A percentile compares a stretch with the other conserved stretches of the same genome.
These are phyloP conservation scores for Neotragus pygmaeus DNA, from an alignment of 2,113 vertebrate genomes.

Conservation along the genomic window DNA sequence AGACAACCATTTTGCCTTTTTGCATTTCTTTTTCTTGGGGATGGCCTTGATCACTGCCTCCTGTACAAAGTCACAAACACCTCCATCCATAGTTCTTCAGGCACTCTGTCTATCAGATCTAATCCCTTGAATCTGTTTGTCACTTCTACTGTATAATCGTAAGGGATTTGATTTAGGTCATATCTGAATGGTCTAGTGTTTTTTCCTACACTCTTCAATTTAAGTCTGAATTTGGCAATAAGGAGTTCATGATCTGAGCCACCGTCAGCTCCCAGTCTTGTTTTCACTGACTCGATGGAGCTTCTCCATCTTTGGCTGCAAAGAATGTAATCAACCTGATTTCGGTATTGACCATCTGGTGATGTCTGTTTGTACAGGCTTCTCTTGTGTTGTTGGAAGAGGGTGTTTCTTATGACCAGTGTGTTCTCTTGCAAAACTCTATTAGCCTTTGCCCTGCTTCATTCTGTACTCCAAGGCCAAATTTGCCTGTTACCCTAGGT, in stretches of 20 bases:
- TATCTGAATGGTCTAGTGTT: not conserved
- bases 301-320: not conserved
- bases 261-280: not conserved
- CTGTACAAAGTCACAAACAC: not conserved
- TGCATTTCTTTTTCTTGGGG: not conserved
- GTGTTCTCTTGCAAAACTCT: not conserved
- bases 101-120: not conserved
- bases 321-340: not conserved
- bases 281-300: not conserved
- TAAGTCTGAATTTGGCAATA: not conserved
- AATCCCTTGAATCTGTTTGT: not conserved
- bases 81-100: not conserved
- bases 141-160: not conserved
- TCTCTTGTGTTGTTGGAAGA: not conserved
- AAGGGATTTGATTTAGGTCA: not conserved
- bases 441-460: not conserved
- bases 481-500: not conserved
- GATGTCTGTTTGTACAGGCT: not conserved
- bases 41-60: not conserved
- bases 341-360: not conserved
- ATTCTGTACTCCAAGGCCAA: not conserved
- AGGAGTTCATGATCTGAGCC: not conserved
- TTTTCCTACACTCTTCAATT: not conserved
- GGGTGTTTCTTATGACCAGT: not conserved
- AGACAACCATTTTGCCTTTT: not conserved